These are phyloP conservation scores for Leptopterna dolabrata DNA, from an alignment of 2,888 invertebrate genomes.

Conservation along the genomic window DNA sequence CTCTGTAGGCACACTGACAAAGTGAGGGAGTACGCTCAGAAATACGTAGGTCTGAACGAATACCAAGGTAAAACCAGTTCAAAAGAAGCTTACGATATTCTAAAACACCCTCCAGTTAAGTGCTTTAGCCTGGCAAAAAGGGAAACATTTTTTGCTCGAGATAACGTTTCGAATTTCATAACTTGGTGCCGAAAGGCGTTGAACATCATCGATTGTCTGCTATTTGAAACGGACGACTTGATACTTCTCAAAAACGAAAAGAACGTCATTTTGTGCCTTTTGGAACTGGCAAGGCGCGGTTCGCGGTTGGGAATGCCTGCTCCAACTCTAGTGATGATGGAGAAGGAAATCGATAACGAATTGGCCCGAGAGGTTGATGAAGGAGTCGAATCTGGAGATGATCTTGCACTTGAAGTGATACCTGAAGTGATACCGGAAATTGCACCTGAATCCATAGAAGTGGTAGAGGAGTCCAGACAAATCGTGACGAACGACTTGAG, in stretches of 20 bases:
- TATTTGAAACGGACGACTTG: constrained; percentile 96
- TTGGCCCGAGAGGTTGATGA: constrained; percentile 72
- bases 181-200: constrained; percentile 84
- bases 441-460: constrained; percentile 61
- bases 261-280: constrained; percentile 91
- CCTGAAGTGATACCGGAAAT: no score
- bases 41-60: constrained; percentile 79
- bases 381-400: constrained; percentile 68
- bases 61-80: constrained; percentile 75
- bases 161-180: constrained; percentile 97
- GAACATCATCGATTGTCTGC: constrained; percentile 88
- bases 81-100: constrained; percentile 71
- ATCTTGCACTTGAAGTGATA: constrained; percentile 66
- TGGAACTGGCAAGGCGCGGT: constrained; percentile 93
- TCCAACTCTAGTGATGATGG: constrained; percentile 91
- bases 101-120: constrained; percentile 77
- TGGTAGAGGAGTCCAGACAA: constrained; percentile 86
- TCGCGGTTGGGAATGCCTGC: constrained; percentile 90
- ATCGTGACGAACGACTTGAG: constrained; percentile 93
- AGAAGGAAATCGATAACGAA: constrained; percentile 91
- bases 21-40: constrained; percentile 84
- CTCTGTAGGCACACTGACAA: constrained; percentile 96
- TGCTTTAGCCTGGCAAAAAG: constrained; percentile 88
- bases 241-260: constrained; percentile 96
- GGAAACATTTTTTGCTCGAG: constrained; percentile 93